phyloP scores from a whole-genome alignment of 2,888 invertebrate genomes.

The Hyposoter didymator region DNA sequence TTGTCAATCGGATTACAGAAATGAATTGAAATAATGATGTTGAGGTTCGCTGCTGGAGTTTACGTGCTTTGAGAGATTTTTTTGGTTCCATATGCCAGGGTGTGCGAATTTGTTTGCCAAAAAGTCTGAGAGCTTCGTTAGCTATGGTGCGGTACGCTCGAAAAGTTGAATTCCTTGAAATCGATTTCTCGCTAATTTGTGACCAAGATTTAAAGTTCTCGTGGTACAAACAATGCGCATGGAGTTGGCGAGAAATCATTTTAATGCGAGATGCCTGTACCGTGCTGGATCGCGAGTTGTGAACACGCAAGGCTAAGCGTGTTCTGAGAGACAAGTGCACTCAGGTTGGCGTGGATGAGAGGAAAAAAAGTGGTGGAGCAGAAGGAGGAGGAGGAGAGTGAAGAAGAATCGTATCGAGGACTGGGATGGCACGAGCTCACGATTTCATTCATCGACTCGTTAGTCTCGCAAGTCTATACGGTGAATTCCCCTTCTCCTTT shows the following conservation, averaged over 20 bases:
- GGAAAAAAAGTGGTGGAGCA: not conserved
- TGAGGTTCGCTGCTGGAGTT: too few species aligned
- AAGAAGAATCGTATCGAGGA: constrained; percentile 57
- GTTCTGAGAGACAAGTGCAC: constrained; percentile 59
- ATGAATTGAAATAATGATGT: too few species aligned
- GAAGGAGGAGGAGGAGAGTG: constrained; percentile 11
- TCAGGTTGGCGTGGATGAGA: constrained; percentile 2
- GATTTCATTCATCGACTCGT: constrained; percentile 69
- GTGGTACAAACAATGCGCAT: constrained; percentile 2
- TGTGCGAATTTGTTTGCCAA: too few species aligned
- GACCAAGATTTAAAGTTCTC: too few species aligned
- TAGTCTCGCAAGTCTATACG: constrained; percentile 40
- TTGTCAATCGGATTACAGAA: too few species aligned
- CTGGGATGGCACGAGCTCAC: constrained; percentile 60
- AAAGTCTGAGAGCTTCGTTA: too few species aligned
- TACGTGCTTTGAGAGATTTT: too few species aligned
- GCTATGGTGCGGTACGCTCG: too few species aligned
- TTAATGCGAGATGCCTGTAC: not conserved
- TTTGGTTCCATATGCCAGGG: too few species aligned
- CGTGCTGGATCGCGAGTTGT: constrained; percentile 32
- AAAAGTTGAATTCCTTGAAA: too few species aligned
- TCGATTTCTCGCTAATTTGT: too few species aligned
- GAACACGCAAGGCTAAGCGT: constrained; percentile 51
- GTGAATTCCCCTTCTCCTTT: not conserved
- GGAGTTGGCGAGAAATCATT: constrained; percentile 36